Evolutionary conservation across 2,113 vertebrate species (phyloP), one percentile per base, ranked within the genome.

Genomic region (Brienomyrus longianalis): DNA sequence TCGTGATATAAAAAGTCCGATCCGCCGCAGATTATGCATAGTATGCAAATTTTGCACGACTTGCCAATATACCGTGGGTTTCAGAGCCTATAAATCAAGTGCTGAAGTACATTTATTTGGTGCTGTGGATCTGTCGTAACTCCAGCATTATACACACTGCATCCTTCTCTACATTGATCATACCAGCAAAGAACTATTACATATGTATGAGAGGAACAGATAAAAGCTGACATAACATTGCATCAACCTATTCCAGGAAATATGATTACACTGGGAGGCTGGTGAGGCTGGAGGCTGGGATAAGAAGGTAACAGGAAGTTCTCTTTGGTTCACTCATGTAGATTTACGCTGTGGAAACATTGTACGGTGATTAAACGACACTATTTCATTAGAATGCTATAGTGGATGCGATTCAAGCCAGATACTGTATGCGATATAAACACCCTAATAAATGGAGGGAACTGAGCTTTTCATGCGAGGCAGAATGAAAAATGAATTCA

Each of bases 151-250:
- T 39, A 80, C 74, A 80, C 74, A 17, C 15, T 43, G 35, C 74
- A 80, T 80, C 74, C 74, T 7, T 39, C 74, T 80, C 31, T 80
- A 80, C 74, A 80, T 80, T 80, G 74, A 80, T 80, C 35, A 80
- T 43, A 80, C 31, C 74, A 80, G 74, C 74, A 80, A 80, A 19
- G 35, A 80, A 80, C 74, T 80, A 19, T 80, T 80, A 43, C 35
- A 35, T 80, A 80, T 80, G 74, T 80, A 39, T 80, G 74, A 80
- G 35, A 39, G 74, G 74, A 80, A 80, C 74, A 80, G 74, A 80
- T 80, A 80, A 80, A 80, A 80, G 74, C 74, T 35, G 74, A 80
- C 31, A 80, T 80, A 80, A 80, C 74, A 80, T 80, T 80, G 74
- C 74, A 80, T 43, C 74, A 80, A 80, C 74, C 74, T 43, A 80